Conservation (phyloP, 2,797 vertebrate species). For the Cygnus olor region DNA sequence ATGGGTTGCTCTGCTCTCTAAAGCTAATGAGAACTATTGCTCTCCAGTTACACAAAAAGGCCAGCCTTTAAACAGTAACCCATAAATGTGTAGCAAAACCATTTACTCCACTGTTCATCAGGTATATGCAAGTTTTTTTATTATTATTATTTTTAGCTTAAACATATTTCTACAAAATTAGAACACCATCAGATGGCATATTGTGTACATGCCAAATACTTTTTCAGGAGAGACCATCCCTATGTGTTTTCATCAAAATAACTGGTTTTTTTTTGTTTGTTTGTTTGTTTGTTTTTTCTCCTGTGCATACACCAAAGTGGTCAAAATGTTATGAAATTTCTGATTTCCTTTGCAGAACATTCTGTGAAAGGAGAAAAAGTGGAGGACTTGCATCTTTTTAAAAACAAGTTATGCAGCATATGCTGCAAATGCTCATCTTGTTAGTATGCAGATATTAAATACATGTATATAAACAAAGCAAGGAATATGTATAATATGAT, state of each 20-base stretch:
- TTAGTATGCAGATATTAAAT: background rate
- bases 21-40: constrained; percentile 23
- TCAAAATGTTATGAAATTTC: background rate
- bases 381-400: background rate
- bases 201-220: background rate
- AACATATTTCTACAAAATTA: background rate
- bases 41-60: constrained; percentile 6
- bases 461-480: background rate
- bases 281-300: no score
- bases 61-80: constrained; percentile 9
- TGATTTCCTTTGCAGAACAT: background rate
- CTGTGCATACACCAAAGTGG: background rate
- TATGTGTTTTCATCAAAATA: background rate
- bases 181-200: background rate
- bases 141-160: background rate
- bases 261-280: background rate
- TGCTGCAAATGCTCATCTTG: background rate
- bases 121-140: background rate
- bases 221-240: background rate
- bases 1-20: background rate
- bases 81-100: background rate
- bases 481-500: background rate
- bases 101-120: constrained; percentile 16
- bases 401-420: background rate
- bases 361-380: background rate